These are phyloP conservation scores for Epiblema foenella DNA, from an alignment of 2,888 invertebrate genomes.

Conservation along the genomic window DNA sequence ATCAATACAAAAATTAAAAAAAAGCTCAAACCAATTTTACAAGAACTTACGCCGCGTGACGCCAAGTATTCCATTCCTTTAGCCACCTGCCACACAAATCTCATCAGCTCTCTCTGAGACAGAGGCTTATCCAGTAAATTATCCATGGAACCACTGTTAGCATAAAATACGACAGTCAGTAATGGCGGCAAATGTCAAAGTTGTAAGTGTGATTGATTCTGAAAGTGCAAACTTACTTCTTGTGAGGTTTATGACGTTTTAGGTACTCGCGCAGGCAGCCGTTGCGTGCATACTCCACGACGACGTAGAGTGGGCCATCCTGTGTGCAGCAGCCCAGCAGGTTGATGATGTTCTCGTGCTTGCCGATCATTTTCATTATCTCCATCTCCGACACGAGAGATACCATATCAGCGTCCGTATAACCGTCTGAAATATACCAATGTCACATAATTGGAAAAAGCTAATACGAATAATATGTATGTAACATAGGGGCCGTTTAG, in stretches of 20 bases:
- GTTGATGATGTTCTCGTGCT: constrained; percentile 98
- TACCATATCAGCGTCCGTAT: constrained; percentile 98
- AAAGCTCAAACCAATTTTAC: not conserved
- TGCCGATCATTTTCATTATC: constrained; percentile 99
- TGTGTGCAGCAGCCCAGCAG: constrained; percentile 98
- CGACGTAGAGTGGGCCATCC: constrained; percentile 94
- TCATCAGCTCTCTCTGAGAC: constrained; percentile 96
- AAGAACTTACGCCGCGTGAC: constrained; percentile 90
- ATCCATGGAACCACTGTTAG: constrained; percentile 79
- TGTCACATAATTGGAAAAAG: not conserved
- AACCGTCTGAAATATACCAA: constrained; percentile 89
- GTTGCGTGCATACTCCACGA: constrained; percentile 94
- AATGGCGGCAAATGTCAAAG: not conserved
- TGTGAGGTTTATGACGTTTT: constrained; percentile 91
- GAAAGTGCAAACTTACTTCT: constrained; percentile 59
- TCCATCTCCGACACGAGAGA: constrained; percentile 99
- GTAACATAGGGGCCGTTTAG: not conserved
- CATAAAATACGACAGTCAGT: not conserved
- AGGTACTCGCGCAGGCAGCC: constrained; percentile 98
- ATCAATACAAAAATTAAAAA: too few relatives aligned
- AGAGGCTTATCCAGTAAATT: constrained; percentile 88
- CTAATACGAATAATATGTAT: not conserved
- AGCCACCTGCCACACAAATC: constrained; percentile 98
- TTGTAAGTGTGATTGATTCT: not conserved
- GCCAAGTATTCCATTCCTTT: constrained; percentile 99